Conservation (phyloP, 2,797 vertebrate genomes). For the Falco columbarius region DNA sequence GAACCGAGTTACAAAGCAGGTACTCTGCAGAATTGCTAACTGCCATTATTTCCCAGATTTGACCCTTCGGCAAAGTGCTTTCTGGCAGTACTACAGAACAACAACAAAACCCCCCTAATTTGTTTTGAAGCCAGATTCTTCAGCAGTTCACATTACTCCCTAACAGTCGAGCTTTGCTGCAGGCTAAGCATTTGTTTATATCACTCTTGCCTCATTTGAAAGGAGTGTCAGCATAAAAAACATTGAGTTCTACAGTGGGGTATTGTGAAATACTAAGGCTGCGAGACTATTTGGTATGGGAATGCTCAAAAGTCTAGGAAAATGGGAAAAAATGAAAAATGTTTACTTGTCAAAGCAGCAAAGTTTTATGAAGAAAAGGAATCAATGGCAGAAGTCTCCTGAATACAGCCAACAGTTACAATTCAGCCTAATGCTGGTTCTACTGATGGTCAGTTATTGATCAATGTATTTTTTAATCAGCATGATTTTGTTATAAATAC, state of each 20-base stretch:
- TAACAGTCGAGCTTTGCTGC: neutral
- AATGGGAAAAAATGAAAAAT: neutral
- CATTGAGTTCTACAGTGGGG: neutral
- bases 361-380: neutral
- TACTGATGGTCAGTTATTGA: neutral
- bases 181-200: conserved; percentile 23
- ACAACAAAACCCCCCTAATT: neutral
- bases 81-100: neutral
- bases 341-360: neutral
- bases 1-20: neutral
- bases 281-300: neutral
- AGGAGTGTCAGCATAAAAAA: neutral
- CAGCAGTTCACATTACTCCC: neutral
- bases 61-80: neutral
- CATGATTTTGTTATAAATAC: neutral
- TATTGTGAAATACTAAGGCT: neutral
- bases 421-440: neutral
- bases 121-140: neutral
- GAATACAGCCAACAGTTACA: neutral
- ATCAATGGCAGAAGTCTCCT: neutral
- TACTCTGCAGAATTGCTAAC: neutral
- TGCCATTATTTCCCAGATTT: neutral
- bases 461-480: neutral
- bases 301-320: neutral
- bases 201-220: neutral